Conservation (phyloP, 2,888 invertebrate species). For the Amphipyra tragopoginis region DNA sequence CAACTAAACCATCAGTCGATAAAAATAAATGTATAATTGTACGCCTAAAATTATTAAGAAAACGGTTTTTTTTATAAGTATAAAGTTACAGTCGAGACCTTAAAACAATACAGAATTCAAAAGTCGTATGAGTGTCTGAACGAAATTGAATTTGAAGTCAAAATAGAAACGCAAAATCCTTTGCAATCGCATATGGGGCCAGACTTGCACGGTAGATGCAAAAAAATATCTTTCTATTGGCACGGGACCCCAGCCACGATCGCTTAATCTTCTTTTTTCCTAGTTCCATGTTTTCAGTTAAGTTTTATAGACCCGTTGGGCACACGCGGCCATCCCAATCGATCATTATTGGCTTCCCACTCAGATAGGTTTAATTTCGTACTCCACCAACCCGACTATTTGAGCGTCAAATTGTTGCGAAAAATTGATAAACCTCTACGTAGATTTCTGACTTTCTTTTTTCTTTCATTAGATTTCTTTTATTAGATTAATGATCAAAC, state of each 20-base stretch:
- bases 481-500: slow-evolving; percentile 2
- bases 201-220: slow-evolving; percentile 17
- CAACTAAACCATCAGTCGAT: too few species aligned
- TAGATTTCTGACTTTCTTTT: slow-evolving; percentile 10
- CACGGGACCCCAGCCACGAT: slow-evolving; percentile 23
- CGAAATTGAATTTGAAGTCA: background rate
- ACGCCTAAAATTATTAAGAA: too few species aligned
- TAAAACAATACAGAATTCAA: too few species aligned
- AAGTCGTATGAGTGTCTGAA: too few species aligned
- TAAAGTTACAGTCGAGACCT: too few species aligned
- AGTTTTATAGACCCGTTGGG: slow-evolving; percentile 37
- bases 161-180: slow-evolving; percentile 10
- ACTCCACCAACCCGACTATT: slow-evolving; percentile 67
- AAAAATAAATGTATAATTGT: too few species aligned
- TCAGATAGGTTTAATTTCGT: slow-evolving; percentile 72
- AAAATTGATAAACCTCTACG: slow-evolving; percentile 45
- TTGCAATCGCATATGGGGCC: slow-evolving; percentile 2
- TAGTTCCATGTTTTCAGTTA: slow-evolving; percentile 39
- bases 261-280: slow-evolving; percentile 29
- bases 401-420: slow-evolving; percentile 71
- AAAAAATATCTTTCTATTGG: slow-evolving; percentile 33
- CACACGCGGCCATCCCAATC: slow-evolving; percentile 50
- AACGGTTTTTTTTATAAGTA: too few species aligned
- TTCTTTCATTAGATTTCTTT: background rate
- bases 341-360: slow-evolving; percentile 67